Evolutionary conservation across 2,113 vertebrate species (phyloP).

Genomic region (Agapornis roseicollis): DNA sequence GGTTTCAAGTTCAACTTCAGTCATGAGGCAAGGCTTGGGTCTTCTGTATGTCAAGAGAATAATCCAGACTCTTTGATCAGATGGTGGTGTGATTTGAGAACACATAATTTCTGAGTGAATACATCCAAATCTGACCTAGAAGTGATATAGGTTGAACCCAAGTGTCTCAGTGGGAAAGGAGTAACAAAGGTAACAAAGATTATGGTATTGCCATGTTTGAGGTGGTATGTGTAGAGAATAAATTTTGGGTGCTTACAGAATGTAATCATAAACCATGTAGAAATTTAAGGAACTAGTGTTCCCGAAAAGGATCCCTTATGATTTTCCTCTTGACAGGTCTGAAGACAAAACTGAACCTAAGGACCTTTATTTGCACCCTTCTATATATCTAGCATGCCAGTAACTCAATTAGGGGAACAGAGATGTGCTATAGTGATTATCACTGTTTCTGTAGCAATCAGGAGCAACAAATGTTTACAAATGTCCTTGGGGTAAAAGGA

Average conservation of each 20-base stretch:
- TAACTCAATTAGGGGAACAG: background rate
- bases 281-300: background rate
- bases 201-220: background rate
- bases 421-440: background rate
- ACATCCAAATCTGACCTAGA: background rate
- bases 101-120: background rate
- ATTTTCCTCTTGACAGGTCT: background rate
- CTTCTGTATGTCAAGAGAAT: background rate
- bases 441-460: background rate
- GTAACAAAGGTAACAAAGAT: background rate
- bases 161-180: background rate
- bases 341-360: background rate
- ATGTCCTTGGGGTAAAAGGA: slow-evolving; percentile 26
- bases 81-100: background rate
- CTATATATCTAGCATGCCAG: background rate
- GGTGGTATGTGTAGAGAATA: background rate
- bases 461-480: background rate
- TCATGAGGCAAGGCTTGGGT: background rate
- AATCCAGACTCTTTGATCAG: background rate
- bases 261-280: background rate
- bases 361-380: background rate
- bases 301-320: background rate
- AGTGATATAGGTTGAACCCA: background rate
- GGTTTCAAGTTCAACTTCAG: background rate
- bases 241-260: background rate